A percentile compares a stretch with the other conserved stretches of the same genome.
Evolutionary conservation across 2,113 vertebrate genomes (phyloP).

Genomic region (Gopherus evgoodei): DNA sequence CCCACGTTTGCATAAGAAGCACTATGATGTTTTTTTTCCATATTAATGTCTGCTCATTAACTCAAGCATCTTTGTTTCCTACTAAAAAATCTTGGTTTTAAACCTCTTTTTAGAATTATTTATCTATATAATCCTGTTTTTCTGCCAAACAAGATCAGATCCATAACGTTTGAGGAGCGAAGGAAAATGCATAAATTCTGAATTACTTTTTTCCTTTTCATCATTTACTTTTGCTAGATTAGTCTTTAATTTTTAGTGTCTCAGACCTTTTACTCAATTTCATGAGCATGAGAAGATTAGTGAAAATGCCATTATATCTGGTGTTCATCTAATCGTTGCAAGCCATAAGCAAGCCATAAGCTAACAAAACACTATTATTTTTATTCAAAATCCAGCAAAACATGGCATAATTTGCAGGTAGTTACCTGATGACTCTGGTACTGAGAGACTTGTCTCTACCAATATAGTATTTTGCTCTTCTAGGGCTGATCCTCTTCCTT

Average conservation of each 20-base stretch:
- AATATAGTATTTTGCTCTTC: constrained; percentile 37
- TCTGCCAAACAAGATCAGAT: constrained; percentile 52
- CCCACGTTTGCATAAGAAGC: constrained; percentile 69
- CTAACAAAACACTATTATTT: constrained; percentile 17
- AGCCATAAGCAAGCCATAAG: constrained; percentile 30
- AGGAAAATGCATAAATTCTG: constrained; percentile 63
- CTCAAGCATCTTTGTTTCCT: constrained; percentile 68
- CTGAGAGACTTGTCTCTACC: constrained; percentile 31
- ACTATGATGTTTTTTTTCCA: constrained; percentile 44
- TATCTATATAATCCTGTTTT: constrained; percentile 17
- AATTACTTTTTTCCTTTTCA: constrained; percentile 54
- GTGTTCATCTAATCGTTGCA: neutral
- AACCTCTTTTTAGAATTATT: constrained; percentile 54
- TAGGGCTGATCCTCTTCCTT: constrained; percentile 21
- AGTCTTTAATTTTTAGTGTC: constrained; percentile 47
- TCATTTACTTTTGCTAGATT: constrained; percentile 49
- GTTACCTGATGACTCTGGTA: constrained; percentile 6
- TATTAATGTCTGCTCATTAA: constrained; percentile 62
- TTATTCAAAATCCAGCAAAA: neutral
- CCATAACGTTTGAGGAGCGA: constrained; percentile 50
- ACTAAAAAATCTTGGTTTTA: constrained; percentile 60
- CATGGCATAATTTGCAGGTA: neutral
- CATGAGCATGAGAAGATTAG: constrained; percentile 51
- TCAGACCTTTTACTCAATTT: constrained; percentile 48
- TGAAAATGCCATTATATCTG: neutral